Evolutionary conservation across 2,797 vertebrate species (phyloP), one percentile per base, ranked within the genome.

Genomic region (Gambusia yucatana): DNA sequence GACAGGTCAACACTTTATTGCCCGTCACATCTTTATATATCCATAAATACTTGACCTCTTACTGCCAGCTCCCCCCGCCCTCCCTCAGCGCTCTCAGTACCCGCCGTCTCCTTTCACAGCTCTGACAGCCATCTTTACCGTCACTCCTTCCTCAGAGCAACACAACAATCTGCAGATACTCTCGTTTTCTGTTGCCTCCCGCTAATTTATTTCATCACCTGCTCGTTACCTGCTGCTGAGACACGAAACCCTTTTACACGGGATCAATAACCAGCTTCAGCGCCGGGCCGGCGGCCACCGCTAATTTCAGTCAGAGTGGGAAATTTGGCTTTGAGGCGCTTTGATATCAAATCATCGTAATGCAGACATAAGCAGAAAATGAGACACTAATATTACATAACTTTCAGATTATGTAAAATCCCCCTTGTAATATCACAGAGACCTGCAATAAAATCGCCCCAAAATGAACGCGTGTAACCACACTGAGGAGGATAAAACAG

Each of bases 1-100:
- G 4, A 73, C 71, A 73, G 71, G 71, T 36, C 71, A 73, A 22
- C 71, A 25, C 47, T 50, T 70, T 70, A 70, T 44, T 70, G 67
- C 43, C 67, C n/a, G 1, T 70, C 67, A 70, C 67, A 70, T 70
- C 41, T 44, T 70, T 70, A 70, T 70, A 70, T 44, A 70, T 70
- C 67, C 67, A 70, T 73, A 33, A 48, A 67, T 70, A 46, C 67
- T 70, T 14, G 13, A 70, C 44, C n/a, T 44, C 67, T 44, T 46
- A 46, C 43, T 28, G 67, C n/a, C 41, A 43, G 20, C 39, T 69
- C 22, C 63, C 16, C 0, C 25, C 5, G 11, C 41, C 50, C 22
- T n/a, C 13, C 41, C 25, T 2, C 14, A 25, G 20, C 33, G 33
- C 61, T 39, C 33, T 39, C 61, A 2, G 61, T 67, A 22, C 33